Base-by-base conservation (phyloP, 2,797 vertebrate species). In the Sebastes glaucus region DNA sequence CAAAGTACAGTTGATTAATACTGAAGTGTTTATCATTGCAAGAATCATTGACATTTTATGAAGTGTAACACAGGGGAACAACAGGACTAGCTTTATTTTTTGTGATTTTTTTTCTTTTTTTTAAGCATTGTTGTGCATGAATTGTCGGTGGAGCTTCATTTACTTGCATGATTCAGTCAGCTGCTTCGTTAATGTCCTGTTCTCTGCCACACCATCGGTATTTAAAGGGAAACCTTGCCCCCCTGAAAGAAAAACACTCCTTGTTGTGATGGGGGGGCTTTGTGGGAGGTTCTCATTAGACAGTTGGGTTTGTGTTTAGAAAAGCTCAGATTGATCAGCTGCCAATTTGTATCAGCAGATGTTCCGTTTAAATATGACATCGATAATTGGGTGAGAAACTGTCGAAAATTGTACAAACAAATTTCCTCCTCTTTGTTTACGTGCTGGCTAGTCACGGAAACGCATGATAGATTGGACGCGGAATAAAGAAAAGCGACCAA, bases 341-440 rank as follows among this genome's bases (percentile, higher is more conserved):
- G 88, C 89, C 90, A 89, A 68, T 92, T 90, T 90, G 63, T 82
- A 77, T 90, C 83, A 74, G 82, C 92, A 89, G 87, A 88, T 92
- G 89, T 93, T 93, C 60, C 11, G 9, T 87, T 61, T 88, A 83
- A 89, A 85, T 88, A 72, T 79, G 83, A 84, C 83, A 80, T 83
- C 84, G 79, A 88, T 89, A 90, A 89, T 86, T 90, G 82, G 84
- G 78, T 78, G 85, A 80, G 79, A 91, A 92, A 87, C 82, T 72
- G 86, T 88, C 73, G 23, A 87, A 78, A 52, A 66, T 23, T 66
- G 68, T 60, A 80, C 25, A 84, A 89, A 80, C 82, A 72, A 75
- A 79, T 82, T 67, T 76, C 53, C 64, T 79, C 42, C 28, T 78
- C 57, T 87, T 79, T 80, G 71, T 86, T 87, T 89, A 78, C 74